These are phyloP conservation scores for Pseudeuparius sepicola DNA, from an alignment of 2,888 invertebrate genomes.

Conservation along the genomic window DNA sequence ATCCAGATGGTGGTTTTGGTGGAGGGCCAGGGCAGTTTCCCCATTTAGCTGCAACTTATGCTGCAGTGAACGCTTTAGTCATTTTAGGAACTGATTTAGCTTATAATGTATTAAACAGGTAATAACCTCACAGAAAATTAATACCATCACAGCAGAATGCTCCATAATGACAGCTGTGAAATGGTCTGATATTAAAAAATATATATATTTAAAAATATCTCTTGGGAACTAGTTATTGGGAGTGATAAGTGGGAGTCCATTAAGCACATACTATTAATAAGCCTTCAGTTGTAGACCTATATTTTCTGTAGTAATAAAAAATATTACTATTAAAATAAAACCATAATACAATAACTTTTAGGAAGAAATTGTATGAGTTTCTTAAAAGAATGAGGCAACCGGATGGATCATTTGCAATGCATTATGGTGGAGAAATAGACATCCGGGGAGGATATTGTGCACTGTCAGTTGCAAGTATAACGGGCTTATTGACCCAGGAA, in stretches of 20 bases:
- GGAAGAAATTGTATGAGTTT: conserved; percentile 62
- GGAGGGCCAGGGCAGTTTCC: conserved; percentile 90
- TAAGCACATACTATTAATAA: no score
- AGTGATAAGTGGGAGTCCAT: no score
- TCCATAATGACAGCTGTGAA: conserved; percentile 5
- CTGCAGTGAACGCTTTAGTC: conserved; percentile 87
- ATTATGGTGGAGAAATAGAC: conserved; percentile 87
- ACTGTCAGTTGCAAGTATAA: conserved; percentile 76
- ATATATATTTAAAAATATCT: no score
- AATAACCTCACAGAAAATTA: conserved; percentile 16
- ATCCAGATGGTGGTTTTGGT: conserved; percentile 76
- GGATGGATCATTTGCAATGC: conserved; percentile 89
- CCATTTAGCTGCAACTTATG: conserved; percentile 96
- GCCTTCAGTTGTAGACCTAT: no score
- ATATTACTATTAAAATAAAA: no score
- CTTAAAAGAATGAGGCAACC: conserved; percentile 64
- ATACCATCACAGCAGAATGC: conserved; percentile 3
- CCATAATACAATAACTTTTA: no score
- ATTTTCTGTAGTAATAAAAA: no score
- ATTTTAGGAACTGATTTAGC: conserved; percentile 75
- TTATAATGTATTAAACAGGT: conserved; percentile 78
- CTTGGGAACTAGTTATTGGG: no score
- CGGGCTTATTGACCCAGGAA: conserved; percentile 63
- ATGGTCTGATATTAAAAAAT: no score
- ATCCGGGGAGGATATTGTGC: conserved; percentile 97